These are phyloP conservation scores for Leucophenga montana DNA, from an alignment of 2,888 invertebrate species.

Conservation along the genomic window DNA sequence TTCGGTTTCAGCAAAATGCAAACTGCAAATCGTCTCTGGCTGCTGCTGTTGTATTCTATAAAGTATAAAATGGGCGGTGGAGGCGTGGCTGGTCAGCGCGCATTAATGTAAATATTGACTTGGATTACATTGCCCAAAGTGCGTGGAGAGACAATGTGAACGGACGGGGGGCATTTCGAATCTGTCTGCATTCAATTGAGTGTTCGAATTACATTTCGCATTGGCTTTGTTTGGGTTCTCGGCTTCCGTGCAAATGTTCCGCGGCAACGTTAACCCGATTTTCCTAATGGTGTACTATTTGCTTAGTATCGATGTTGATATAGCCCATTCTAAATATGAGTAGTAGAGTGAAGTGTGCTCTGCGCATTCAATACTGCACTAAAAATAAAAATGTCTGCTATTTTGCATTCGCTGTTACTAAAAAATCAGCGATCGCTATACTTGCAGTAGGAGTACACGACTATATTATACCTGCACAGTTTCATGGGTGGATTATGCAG, in stretches of 20 bases:
- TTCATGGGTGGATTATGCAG: too few relatives aligned
- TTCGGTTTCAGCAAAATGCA: background rate
- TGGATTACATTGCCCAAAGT: constrained; percentile 49
- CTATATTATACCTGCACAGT: too few relatives aligned
- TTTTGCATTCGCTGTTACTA: too few relatives aligned
- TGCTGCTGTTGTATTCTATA: background rate
- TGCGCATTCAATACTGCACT: too few relatives aligned
- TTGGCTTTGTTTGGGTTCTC: background rate
- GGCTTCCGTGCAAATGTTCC: background rate
- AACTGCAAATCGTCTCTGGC: background rate
- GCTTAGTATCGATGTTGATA: background rate
- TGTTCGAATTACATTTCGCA: constrained; percentile 15
- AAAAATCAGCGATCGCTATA: too few relatives aligned
- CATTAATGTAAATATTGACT: constrained; percentile 64
- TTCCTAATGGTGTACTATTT: background rate
- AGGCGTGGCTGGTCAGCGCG: constrained; percentile 31
- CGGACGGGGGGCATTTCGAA: background rate
- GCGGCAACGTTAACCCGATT: constrained; percentile 8
- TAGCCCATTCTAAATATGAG: too few relatives aligned
- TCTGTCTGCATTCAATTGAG: constrained; percentile 17
- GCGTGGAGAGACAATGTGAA: constrained; percentile 35
- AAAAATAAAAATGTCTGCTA: too few relatives aligned
- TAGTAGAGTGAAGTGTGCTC: too few relatives aligned
- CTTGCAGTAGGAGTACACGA: too few relatives aligned
- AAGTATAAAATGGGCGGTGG: too few relatives aligned